Evolutionary conservation across 2,797 vertebrate species (phyloP), one percentile per base, ranked within the genome.

Genomic region (Zenarchopterus dispar): DNA sequence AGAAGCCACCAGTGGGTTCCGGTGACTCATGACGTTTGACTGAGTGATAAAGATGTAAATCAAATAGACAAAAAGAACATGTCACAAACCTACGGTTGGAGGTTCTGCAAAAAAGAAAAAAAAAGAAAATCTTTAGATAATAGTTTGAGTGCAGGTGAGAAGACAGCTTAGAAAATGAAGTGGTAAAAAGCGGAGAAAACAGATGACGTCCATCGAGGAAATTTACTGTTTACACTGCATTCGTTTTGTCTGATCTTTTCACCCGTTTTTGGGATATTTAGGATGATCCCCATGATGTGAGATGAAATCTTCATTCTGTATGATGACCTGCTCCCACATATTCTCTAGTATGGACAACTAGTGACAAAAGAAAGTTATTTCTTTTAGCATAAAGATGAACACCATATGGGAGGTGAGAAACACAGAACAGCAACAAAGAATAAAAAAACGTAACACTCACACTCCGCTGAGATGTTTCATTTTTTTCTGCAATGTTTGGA

Each of bases 221-320:
- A 55, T 10, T 26, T 23, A 49, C 21, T 44, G 24, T 65, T 52
- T 36, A 11, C 36, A 15, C 18, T 18, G 23, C 15, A 28, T 46
- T 58, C n/a, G 4, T 16, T 26, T 39, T 33, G 17, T 41, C 24
- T 41, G 39, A 26, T 23, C 68, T 39, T 17, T 60, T 41, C 15
- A 26, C 53, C 24, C 46, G 8, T 23, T 75, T 74, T 63, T 50
- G 7, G 31, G 56, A 54, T 23, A 39, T 62, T 68, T 60, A 39
- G 54, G 56, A 51, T 3, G 58, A 50, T 24, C 21, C n/a, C 45
- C 17, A 3, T 15, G 11, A 4, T 65, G 53, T 23, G 52, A 43
- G 15, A 33, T 28, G 5, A 55, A 55, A 24, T 8, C 33, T 15
- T 15, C 36, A 15, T 16, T 39, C 36, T 39, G 36, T 16, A 15